Base-by-base conservation (phyloP, 2,888 invertebrate genomes). In the Drosophila mercatorum region DNA sequence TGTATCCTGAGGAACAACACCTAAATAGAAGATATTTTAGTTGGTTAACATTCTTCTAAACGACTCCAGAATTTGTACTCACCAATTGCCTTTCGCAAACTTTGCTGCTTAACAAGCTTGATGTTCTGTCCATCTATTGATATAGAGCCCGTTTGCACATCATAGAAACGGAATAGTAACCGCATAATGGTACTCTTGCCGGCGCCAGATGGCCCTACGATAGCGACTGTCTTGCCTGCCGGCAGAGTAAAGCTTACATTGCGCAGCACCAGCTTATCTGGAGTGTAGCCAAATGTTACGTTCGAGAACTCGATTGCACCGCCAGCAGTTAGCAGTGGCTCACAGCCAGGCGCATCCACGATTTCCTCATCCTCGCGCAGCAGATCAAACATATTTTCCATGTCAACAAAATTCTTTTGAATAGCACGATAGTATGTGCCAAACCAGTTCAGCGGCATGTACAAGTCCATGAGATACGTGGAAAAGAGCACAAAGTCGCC, bases 351-450 rank as follows among this genome's bases (percentile, higher is more conserved):
- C 0, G 95, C 95, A 93, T 99, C 98, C 4, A 95, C 94, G 31
- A 99, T 95, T 94, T 99, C 98, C 61, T 96, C 95, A 51, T 96
- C 95, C 89, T 98, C 97, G 44, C 96, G 95, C 88, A 99, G 94
- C 73, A 99, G 93, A 83, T 99, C 98, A 92, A 99, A 98, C 99
- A 99, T 99, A 93, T 99, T 99, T 93, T 99, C 99, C 99, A 99
- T 99, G 91, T 99, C 99, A 22, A 99, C 96, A 91, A 99, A 99
- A 91, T 98, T 97, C 94, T 97, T 98, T 92, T 99, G 99, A 69
- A 99, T 98, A 64, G 97, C 97, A 91, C 99, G 96, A 92, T 99
- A 99, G 91, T 98, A 99, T 3, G 98, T 99, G 36, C 99, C 99
- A 91, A 99, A 98, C 96, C 97, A 99, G 94, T 99, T 99, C 58